These are phyloP conservation scores for Mormyrus proboscirostris DNA, from an alignment of 2,797 vertebrate genomes.

Conservation along the genomic window DNA sequence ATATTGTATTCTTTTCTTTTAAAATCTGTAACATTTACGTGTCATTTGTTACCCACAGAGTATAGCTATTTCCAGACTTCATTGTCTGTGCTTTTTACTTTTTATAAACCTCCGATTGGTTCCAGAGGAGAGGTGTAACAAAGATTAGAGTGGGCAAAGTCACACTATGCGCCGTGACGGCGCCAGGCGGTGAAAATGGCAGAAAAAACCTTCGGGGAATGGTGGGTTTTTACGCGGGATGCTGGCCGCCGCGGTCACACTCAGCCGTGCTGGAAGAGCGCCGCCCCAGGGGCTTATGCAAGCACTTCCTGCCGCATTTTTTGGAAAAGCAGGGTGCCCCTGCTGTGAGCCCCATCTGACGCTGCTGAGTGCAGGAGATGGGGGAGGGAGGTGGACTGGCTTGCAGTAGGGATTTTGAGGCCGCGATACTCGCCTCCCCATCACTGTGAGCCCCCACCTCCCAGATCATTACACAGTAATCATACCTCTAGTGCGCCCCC, in stretches of 20 bases:
- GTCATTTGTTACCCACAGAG: background rate
- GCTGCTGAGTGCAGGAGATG: background rate
- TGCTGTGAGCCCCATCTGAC: slow-evolving; percentile 6
- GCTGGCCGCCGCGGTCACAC: background rate
- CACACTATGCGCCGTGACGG: background rate
- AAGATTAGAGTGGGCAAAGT: background rate
- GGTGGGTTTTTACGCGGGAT: too few species aligned
- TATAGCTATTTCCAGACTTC: background rate
- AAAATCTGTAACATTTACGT: background rate
- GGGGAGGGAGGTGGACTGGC: background rate
- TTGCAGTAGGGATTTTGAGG: background rate
- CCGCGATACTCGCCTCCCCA: background rate
- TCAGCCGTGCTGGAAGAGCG: background rate
- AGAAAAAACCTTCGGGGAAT: background rate
- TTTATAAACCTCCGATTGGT: background rate
- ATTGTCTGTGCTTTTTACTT: background rate
- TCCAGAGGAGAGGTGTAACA: background rate
- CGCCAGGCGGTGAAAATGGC: background rate
- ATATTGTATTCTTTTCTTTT: background rate
- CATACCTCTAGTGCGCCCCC: slow-evolving; percentile 52
- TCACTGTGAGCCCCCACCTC: background rate
- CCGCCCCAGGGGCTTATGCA: slow-evolving; percentile 27
- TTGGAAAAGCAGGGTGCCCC: background rate
- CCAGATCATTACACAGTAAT: slow-evolving; percentile 56
- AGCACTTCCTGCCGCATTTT: slow-evolving; percentile 30